These are phyloP conservation scores for Xiphophorus birchmanni DNA, from an alignment of 2,797 vertebrate species.

Conservation along the genomic window DNA sequence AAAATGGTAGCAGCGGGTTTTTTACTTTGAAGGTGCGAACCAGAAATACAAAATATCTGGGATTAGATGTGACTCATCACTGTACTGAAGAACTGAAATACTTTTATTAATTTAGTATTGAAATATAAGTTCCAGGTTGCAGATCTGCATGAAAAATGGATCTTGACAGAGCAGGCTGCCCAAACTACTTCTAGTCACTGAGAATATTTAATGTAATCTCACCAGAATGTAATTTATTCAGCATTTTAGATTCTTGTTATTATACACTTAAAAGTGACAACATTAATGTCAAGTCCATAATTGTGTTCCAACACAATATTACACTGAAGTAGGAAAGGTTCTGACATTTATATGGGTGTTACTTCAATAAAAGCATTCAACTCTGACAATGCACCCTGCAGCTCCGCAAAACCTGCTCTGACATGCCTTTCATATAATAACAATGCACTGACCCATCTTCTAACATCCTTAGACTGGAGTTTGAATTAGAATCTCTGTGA, in stretches of 20 bases:
- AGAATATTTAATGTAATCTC: background rate
- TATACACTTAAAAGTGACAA: background rate
- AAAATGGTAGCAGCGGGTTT: background rate
- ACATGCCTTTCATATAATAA: background rate
- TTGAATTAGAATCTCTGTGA: background rate
- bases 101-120: background rate
- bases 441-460: background rate
- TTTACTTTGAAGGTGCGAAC: background rate
- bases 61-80: conserved; percentile 15
- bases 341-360: conserved; percentile 1
- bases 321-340: background rate
- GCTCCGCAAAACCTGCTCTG: background rate
- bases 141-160: background rate
- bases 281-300: background rate
- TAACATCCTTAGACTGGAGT: background rate
- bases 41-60: background rate
- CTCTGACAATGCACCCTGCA: background rate
- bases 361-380: background rate
- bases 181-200: background rate
- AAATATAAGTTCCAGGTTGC: background rate
- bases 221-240: background rate
- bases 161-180: background rate
- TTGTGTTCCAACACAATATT: background rate
- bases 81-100: background rate
- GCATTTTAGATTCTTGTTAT: background rate